Percentiles rank a stretch among this genome's conserved stretches.
Conservation (phyloP, 2,888 invertebrate species). For the Arenicola marina region DNA sequence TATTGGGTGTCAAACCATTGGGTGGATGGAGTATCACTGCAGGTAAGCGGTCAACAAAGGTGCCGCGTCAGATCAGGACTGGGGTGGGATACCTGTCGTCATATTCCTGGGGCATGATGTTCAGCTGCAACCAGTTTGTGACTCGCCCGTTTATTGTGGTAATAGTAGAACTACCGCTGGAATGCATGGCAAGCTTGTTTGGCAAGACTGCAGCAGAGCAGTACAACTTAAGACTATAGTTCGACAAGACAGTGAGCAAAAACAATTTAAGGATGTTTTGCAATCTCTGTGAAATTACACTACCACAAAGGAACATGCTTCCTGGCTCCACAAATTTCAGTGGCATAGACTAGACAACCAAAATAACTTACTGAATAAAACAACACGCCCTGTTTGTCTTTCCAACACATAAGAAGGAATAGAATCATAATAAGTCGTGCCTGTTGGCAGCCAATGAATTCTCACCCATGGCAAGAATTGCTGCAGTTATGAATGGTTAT, state of each 20-base stretch:
- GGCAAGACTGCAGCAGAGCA: slow-evolving; percentile 26
- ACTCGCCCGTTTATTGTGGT: slow-evolving; percentile 24
- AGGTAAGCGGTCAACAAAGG: too few relatives aligned
- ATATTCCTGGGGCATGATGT: too few relatives aligned
- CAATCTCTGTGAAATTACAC: slow-evolving; percentile 7
- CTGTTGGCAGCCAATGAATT: too few relatives aligned
- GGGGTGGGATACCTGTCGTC: too few relatives aligned
- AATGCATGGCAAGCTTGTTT: too few relatives aligned
- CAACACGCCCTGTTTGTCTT: background rate
- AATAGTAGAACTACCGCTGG: slow-evolving; percentile 14
- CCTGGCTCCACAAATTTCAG: slow-evolving; percentile 27
- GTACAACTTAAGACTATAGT: slow-evolving; percentile 20
- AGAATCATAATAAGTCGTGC: slow-evolving; percentile 1
- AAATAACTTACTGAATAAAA: background rate
- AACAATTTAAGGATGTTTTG: slow-evolving; percentile 9
- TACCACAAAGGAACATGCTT: slow-evolving; percentile 14
- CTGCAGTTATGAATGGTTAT: slow-evolving; percentile 11
- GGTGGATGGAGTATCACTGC: too few relatives aligned
- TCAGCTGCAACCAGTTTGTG: slow-evolving; percentile 24
- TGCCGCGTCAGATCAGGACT: too few relatives aligned
- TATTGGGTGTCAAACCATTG: too few relatives aligned
- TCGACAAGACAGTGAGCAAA: slow-evolving; percentile 12
- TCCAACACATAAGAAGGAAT: slow-evolving; percentile 1
- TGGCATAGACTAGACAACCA: slow-evolving; percentile 22
- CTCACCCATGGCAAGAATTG: too few relatives aligned